Evolutionary conservation across 1,140 invertebrate species (phyloP).

Genomic region (Neodiprion fabricii): DNA sequence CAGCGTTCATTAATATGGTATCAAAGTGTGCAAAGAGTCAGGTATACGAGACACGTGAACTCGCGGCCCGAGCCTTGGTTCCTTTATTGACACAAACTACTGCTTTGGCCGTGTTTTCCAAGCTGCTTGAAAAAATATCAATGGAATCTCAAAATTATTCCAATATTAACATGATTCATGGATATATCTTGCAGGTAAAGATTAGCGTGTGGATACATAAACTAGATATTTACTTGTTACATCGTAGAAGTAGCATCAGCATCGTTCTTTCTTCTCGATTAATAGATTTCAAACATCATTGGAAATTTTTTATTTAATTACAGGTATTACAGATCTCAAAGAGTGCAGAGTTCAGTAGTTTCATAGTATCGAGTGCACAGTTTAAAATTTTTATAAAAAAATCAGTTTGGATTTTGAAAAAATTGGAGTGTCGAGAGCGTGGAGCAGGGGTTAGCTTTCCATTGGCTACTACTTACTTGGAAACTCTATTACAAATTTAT

Average conservation of each 20-base stretch:
- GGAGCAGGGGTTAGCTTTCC: slow-evolving; percentile 33
- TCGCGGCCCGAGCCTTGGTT: slow-evolving; percentile 72
- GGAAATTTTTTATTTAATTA: slow-evolving; percentile 22
- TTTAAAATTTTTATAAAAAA: slow-evolving; percentile 23
- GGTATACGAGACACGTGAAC: slow-evolving; percentile 69
- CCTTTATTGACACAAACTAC: slow-evolving; percentile 64
- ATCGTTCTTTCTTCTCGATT: background rate
- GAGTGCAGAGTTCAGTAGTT: slow-evolving; percentile 28
- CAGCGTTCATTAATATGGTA: slow-evolving; percentile 56
- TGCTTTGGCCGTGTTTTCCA: slow-evolving; percentile 37
- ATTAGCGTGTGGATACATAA: slow-evolving; percentile 3
- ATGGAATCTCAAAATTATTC: slow-evolving; percentile 16
- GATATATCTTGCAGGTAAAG: slow-evolving; percentile 54
- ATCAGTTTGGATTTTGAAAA: slow-evolving; percentile 32
- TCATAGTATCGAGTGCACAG: slow-evolving; percentile 13
- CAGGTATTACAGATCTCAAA: slow-evolving; percentile 42
- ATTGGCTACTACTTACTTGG: slow-evolving; percentile 38
- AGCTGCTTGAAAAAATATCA: slow-evolving; percentile 44
- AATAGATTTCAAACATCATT: background rate
- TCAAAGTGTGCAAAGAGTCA: slow-evolving; percentile 63
- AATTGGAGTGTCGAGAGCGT: slow-evolving; percentile 32
- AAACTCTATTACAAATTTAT: slow-evolving; percentile 32
- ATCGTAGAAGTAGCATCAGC: background rate
- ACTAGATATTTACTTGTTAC: background rate
- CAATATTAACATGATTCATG: slow-evolving; percentile 54